Base-by-base conservation (phyloP, 1,140 invertebrate species). In the Thalassaphorura encarpata region DNA sequence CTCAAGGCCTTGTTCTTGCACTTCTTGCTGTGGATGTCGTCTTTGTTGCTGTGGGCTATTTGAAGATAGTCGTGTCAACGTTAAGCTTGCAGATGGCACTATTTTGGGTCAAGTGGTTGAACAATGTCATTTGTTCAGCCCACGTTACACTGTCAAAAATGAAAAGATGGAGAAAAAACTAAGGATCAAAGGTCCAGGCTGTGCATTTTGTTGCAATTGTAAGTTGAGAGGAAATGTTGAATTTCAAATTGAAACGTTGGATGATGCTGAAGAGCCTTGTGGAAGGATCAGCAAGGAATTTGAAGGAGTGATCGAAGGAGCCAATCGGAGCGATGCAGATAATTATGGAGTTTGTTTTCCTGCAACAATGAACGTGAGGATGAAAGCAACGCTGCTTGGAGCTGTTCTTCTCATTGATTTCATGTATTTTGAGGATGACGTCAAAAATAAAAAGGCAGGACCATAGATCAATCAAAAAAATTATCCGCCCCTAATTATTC, bases 201-300 rank as follows among this genome's bases (percentile, higher is more conserved):
- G 46, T 8, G 46, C 46, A 15, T 48, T 48, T 29, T 48, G 46
- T 24, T 48, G 46, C 23, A 19, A 27, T 24, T 48, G 46, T 24
- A 48, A 48, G 24, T 24, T 48, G 15, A 6, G 4, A 4, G 46
- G 46, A 4, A 24, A 48, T 27, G 46, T 48, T 13, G 46, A 48
- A 27, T 48, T 48, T 19, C 11, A 24, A 29, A 18, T 48, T 16
- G 16, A 48, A 16, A 4, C 18, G 26, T 8, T 27, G 5, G 46
- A 23, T 8, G 46, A 19, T 6, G 28, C 18, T 4, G 6, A 48
- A 27, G 46, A 48, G 8, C 46, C 15, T 16, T 48, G 46, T 29
- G 46, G 46, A 8, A 24, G 46, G 24, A 48, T 48, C 13, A 48
- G 46, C 46, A 48, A 48, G 28, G 46, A 48, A 27, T 48, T 48